These are phyloP conservation scores for Lates japonicus DNA, from an alignment of 2,797 vertebrate species.

Conservation along the genomic window DNA sequence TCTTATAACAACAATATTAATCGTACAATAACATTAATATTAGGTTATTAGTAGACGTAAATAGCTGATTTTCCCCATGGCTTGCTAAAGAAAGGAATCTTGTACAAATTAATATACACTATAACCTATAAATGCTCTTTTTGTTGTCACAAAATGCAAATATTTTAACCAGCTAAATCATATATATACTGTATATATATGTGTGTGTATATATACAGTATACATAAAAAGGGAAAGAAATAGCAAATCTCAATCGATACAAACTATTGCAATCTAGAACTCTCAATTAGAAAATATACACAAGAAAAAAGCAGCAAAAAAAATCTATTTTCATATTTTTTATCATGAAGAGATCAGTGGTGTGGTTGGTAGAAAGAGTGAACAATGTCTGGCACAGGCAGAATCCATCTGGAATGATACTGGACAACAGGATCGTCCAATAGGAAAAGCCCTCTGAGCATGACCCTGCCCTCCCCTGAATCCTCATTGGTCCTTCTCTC, in stretches of 20 bases:
- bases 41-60: slow-evolving; percentile 88
- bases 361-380: slow-evolving; percentile 80
- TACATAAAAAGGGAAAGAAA: slow-evolving; percentile 50
- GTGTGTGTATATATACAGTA: slow-evolving; percentile 25
- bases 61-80: slow-evolving; percentile 83
- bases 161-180: slow-evolving; percentile 70
- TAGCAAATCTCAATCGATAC: slow-evolving; percentile 74
- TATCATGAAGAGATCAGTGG: slow-evolving; percentile 85
- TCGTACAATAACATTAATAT: slow-evolving; percentile 85
- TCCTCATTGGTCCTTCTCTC: slow-evolving; percentile 61
- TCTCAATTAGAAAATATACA: slow-evolving; percentile 86
- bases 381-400: slow-evolving; percentile 62
- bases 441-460: slow-evolving; percentile 48
- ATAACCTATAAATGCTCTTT: slow-evolving; percentile 76
- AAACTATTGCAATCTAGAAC: slow-evolving; percentile 82
- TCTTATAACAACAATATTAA: slow-evolving; percentile 86
- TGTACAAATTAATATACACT: slow-evolving; percentile 80
- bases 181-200: slow-evolving; percentile 42
- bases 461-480: slow-evolving; percentile 54
- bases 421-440: slow-evolving; percentile 54
- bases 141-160: slow-evolving; percentile 79
- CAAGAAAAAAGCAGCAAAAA: slow-evolving; percentile 89
- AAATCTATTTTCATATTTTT: slow-evolving; percentile 74
- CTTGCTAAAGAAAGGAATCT: slow-evolving; percentile 82
- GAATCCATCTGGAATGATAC: slow-evolving; percentile 70